phyloP scores from a whole-genome alignment of 37 sponge, comb jelly and placozoan genomes.

The Theonella swinhoei region DNA sequence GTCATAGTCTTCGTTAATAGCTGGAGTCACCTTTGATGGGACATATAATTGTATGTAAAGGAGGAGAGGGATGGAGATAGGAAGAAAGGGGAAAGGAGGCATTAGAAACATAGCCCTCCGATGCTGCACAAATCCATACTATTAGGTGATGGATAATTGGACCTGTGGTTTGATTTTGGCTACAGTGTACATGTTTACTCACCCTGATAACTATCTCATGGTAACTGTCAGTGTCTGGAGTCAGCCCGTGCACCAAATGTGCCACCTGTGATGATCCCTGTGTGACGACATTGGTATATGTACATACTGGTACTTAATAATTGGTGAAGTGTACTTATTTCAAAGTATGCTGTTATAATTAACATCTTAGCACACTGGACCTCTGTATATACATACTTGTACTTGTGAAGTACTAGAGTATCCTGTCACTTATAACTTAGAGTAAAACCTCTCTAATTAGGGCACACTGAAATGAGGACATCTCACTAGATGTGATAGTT shows the following conservation, averaged over 20 bases:
- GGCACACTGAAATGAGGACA: no score
- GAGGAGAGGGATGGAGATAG: neutral
- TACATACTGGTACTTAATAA: no score
- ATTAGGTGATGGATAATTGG: neutral
- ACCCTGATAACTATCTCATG: neutral
- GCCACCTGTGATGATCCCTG: no score
- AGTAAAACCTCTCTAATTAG: no score
- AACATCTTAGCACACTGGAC: no score
- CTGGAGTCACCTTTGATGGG: neutral
- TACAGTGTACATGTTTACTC: neutral
- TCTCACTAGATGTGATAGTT: no score
- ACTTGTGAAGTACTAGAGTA: no score
- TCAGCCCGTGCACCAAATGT: neutral
- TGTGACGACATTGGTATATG: no score
- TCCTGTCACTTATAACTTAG: no score
- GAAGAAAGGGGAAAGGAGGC: neutral
- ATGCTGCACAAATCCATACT: neutral
- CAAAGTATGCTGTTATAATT: no score
- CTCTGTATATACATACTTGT: no score
- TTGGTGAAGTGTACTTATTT: no score
- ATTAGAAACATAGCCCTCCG: neutral
- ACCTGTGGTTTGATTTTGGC: neutral
- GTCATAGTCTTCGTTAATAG: neutral
- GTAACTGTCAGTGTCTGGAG: neutral
- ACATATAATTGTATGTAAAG: neutral